These are phyloP conservation scores for Kobus ellipsiprymnus DNA, from an alignment of 2,113 vertebrate species.

Conservation along the genomic window DNA sequence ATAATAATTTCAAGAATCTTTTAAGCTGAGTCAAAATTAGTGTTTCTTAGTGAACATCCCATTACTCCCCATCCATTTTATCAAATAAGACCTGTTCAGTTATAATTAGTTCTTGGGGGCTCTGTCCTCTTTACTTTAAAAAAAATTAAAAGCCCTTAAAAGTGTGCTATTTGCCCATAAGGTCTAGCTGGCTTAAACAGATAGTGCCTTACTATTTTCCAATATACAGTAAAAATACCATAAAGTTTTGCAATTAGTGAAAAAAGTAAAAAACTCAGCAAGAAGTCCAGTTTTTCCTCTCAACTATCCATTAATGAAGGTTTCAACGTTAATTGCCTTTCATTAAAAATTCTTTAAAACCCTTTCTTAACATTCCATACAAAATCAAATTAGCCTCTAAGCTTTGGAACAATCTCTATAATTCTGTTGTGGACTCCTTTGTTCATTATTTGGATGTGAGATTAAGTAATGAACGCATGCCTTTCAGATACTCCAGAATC, in stretches of 20 bases:
- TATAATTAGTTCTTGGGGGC: slow-evolving; percentile 51
- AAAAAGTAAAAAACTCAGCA: slow-evolving; percentile 72
- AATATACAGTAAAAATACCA: slow-evolving; percentile 59
- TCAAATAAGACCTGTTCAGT: slow-evolving; percentile 21
- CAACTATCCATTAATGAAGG: slow-evolving; percentile 70
- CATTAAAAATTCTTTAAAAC: slow-evolving; percentile 73
- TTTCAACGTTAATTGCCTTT: slow-evolving; percentile 73
- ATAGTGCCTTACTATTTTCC: background rate
- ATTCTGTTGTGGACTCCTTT: slow-evolving; percentile 46
- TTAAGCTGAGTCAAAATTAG: slow-evolving; percentile 20
- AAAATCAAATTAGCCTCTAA: slow-evolving; percentile 71
- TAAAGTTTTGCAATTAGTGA: slow-evolving; percentile 57
- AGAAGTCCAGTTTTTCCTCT: slow-evolving; percentile 62
- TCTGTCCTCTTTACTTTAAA: background rate
- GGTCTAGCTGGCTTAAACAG: slow-evolving; percentile 47
- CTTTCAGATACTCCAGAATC: slow-evolving; percentile 52
- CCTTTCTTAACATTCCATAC: slow-evolving; percentile 55
- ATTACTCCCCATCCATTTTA: slow-evolving; percentile 44
- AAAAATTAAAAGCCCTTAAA: slow-evolving; percentile 46
- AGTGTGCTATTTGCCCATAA: slow-evolving; percentile 55
- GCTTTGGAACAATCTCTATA: slow-evolving; percentile 59
- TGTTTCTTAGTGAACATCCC: slow-evolving; percentile 39
- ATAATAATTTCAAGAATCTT: slow-evolving; percentile 1
- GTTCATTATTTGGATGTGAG: slow-evolving; percentile 64
- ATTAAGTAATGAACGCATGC: slow-evolving; percentile 36